phyloP scores from a whole-genome alignment of 2,888 invertebrate genomes.

The Yponomeuta malinellus region DNA sequence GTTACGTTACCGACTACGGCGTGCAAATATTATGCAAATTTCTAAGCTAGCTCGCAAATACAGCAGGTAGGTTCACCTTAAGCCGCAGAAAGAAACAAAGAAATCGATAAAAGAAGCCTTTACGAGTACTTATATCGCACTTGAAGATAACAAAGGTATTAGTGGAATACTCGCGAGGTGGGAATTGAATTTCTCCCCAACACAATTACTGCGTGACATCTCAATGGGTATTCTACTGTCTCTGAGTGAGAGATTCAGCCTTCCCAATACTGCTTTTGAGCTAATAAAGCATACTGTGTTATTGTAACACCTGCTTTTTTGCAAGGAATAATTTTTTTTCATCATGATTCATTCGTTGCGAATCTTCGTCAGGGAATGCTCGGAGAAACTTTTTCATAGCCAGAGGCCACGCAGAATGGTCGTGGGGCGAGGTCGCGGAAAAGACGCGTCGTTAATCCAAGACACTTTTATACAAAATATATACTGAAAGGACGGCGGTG shows the following conservation, averaged over 20 bases:
- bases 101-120: constrained; percentile 7
- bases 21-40: neutral
- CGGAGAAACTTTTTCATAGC: no score
- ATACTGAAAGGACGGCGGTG: no score
- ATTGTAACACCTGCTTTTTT: neutral
- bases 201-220: neutral
- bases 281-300: neutral
- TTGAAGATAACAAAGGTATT: no score
- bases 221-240: neutral
- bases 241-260: neutral
- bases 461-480: no score
- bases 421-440: no score
- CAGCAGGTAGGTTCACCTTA: neutral
- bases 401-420: no score
- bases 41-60: neutral
- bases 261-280: neutral
- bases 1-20: neutral
- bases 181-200: neutral
- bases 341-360: no score
- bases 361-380: no score
- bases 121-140: neutral
- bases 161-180: neutral
- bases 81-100: neutral
- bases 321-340: neutral
- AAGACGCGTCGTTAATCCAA: no score